These are phyloP conservation scores for Tylochromis polylepis DNA, from an alignment of 2,113 vertebrate species.

Conservation along the genomic window DNA sequence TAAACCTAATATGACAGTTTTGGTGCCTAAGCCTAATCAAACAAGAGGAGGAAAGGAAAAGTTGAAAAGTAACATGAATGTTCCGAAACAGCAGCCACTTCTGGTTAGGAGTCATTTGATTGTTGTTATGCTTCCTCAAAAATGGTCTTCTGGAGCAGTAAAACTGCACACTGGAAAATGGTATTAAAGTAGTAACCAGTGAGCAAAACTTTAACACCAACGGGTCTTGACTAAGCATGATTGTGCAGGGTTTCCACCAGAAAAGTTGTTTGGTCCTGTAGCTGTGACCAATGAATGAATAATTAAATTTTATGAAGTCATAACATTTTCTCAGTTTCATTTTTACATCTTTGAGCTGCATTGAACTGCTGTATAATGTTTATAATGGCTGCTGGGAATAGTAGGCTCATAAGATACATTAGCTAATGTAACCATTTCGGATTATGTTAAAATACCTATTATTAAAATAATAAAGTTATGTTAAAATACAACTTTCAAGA, in stretches of 20 bases:
- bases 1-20: background rate
- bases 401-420: background rate
- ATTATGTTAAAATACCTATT: too few species aligned
- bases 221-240: background rate
- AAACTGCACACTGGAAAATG: background rate
- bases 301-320: background rate
- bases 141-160: background rate
- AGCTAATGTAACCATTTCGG: background rate
- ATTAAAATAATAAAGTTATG: too few species aligned
- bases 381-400: background rate
- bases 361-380: background rate
- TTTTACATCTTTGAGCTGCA: background rate
- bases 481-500: too few species aligned
- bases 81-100: background rate
- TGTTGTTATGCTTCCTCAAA: background rate
- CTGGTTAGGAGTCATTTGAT: background rate
- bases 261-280: background rate
- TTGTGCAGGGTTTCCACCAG: background rate
- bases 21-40: background rate
- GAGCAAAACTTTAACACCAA: background rate
- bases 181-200: background rate
- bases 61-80: background rate
- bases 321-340: background rate
- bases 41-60: background rate
- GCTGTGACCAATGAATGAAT: background rate